phyloP scores from a whole-genome alignment of 2,888 invertebrate species.

The Drosophila prolongata region DNA sequence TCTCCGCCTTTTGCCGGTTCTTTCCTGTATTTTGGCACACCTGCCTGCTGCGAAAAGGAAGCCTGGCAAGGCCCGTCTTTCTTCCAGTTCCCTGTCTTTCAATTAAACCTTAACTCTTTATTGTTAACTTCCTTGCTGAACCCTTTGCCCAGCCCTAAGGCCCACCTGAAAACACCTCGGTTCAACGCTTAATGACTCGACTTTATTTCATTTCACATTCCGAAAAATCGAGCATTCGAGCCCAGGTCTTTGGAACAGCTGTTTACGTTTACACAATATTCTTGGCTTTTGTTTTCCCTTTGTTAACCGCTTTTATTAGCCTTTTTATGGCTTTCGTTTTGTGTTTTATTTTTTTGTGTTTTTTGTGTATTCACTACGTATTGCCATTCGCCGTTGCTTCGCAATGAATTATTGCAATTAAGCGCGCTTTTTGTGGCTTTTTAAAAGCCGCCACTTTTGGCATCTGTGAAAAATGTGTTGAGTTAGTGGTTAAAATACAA shows the following conservation, averaged over 20 bases:
- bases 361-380: conserved; percentile 28
- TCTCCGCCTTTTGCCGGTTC: conserved; percentile 27
- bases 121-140: conserved; percentile 35
- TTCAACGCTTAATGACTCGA: conserved; percentile 36
- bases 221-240: conserved; percentile 48
- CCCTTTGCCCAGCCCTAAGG: conserved; percentile 26
- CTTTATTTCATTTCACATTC: conserved; percentile 31
- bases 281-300: conserved; percentile 48
- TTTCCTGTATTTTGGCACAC: conserved; percentile 48
- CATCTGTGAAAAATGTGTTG: conserved; percentile 42
- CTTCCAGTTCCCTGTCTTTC: conserved; percentile 46
- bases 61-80: conserved; percentile 25
- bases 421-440: conserved; percentile 69
- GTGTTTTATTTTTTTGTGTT: conserved; percentile 29
- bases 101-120: conserved; percentile 44
- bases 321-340: conserved; percentile 66
- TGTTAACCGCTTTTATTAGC: conserved; percentile 62
- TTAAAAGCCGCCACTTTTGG: conserved; percentile 66
- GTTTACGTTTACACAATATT: conserved; percentile 68
- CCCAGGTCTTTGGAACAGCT: conserved; percentile 58
- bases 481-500: conserved; percentile 67
- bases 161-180: conserved; percentile 31
- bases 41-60: conserved; percentile 40
- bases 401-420: conserved; percentile 79
- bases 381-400: conserved; percentile 40